A percentile compares a stretch with the other conserved stretches of the same genome.
These are phyloP conservation scores for Yponomeuta sedellus DNA, from an alignment of 2,888 invertebrate species.

Conservation along the genomic window DNA sequence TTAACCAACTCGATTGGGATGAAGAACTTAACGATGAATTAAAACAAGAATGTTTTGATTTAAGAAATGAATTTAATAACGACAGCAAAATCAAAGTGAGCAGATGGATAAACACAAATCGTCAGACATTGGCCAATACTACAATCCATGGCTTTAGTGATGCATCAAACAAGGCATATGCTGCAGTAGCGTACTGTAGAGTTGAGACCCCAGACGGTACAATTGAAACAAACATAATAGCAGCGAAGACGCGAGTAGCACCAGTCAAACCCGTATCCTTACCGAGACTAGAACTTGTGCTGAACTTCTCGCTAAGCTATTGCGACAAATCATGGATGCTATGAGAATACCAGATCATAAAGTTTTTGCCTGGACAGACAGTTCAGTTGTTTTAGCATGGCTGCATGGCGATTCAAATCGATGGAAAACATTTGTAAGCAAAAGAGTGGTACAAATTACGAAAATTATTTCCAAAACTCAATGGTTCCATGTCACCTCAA, in stretches of 20 bases:
- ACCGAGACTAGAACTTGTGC: slow-evolving; percentile 18
- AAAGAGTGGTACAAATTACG: no score
- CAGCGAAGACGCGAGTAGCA: not conserved
- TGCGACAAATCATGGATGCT: slow-evolving; percentile 18
- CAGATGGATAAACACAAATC: not conserved
- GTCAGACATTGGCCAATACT: no score
- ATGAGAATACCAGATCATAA: slow-evolving; percentile 18
- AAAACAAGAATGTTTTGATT: no score
- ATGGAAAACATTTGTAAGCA: slow-evolving; percentile 1
- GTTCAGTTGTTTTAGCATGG: slow-evolving; percentile 15
- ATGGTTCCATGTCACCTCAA: no score
- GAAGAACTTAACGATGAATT: no score
- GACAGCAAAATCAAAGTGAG: no score
- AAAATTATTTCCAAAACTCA: no score
- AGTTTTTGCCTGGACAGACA: slow-evolving; percentile 21
- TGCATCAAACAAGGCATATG: no score
- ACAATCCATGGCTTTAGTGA: not conserved
- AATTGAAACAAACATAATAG: not conserved
- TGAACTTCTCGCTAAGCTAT: slow-evolving; percentile 19
- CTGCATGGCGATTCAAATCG: not conserved
- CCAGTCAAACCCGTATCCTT: not conserved
- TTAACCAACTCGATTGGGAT: no score
- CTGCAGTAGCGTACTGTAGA: no score
- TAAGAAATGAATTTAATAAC: no score
- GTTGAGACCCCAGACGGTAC: no score